phyloP scores from a whole-genome alignment of 2,113 vertebrate genomes.

The Brachionichthys hirsutus region DNA sequence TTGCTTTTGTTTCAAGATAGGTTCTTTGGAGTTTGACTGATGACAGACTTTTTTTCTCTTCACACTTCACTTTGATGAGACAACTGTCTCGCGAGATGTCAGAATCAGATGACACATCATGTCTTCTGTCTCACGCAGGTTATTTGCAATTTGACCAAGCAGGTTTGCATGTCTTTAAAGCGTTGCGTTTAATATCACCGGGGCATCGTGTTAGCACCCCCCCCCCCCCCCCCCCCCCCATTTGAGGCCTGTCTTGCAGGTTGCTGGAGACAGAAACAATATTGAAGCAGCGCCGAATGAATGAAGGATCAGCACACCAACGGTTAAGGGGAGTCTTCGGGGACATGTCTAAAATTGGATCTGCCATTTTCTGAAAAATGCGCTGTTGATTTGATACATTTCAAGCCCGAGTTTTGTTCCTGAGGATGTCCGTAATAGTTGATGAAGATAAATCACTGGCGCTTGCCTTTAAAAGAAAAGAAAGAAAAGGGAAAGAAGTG shows the following conservation, averaged over 20 bases:
- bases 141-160: slow-evolving; percentile 53
- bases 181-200: slow-evolving; percentile 39
- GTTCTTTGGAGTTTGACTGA: too few relatives aligned
- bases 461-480: slow-evolving; percentile 53
- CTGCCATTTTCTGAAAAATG: slow-evolving; percentile 83
- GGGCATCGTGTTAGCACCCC: slow-evolving; percentile 58
- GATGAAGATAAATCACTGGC: slow-evolving; percentile 82
- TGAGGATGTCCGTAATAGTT: slow-evolving; percentile 74
- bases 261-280: slow-evolving; percentile 70
- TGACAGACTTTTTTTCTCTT: too few relatives aligned
- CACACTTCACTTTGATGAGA: too few relatives aligned
- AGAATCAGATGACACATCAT: too few relatives aligned
- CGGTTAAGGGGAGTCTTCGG: slow-evolving; percentile 73
- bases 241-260: slow-evolving; percentile 41
- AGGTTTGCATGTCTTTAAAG: slow-evolving; percentile 53
- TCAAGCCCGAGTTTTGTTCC: slow-evolving; percentile 71
- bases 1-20: too few relatives aligned
- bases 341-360: slow-evolving; percentile 80
- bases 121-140: slow-evolving; percentile 49
- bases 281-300: slow-evolving; percentile 63
- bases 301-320: slow-evolving; percentile 77
- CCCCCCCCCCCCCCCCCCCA: slow-evolving; percentile 31
- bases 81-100: too few relatives aligned
- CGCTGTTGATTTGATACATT: slow-evolving; percentile 79
- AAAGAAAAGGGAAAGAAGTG: slow-evolving; percentile 21